Conservation (phyloP, 2,113 vertebrate genomes). For the Nansenia antarctica region DNA sequence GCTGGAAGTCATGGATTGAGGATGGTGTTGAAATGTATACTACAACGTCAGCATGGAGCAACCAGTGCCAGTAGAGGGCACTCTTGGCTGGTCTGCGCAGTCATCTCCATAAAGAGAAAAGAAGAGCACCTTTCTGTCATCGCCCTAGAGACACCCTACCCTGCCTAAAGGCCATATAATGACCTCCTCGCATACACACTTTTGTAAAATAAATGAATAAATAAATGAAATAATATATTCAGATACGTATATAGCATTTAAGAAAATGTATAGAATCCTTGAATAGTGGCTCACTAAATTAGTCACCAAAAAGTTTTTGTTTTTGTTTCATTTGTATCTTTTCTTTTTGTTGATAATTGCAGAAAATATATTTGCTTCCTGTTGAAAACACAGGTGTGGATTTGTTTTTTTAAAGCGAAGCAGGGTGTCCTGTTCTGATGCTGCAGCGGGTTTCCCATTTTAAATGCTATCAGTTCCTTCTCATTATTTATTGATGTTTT, state of each 20-base stretch:
- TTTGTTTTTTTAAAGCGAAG: conserved; percentile 37
- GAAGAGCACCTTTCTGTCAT: conserved; percentile 21
- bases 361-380: conserved; percentile 55
- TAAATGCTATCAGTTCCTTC: conserved; percentile 45
- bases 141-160: conserved; percentile 35
- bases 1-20: conserved; percentile 14
- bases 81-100: conserved; percentile 33
- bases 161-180: conserved; percentile 34
- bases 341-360: conserved; percentile 46
- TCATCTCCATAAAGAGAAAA: conserved; percentile 26
- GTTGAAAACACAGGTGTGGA: conserved; percentile 21
- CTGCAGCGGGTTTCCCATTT: conserved; percentile 56
- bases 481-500: conserved; percentile 63
- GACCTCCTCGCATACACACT: conserved; percentile 40
- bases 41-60: not conserved
- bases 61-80: conserved; percentile 50
- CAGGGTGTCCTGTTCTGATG: conserved; percentile 64
- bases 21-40: conserved; percentile 4
- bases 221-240: conserved; percentile 76
- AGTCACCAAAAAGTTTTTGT: conserved; percentile 65
- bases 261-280: conserved; percentile 73
- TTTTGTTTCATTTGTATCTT: conserved; percentile 34
- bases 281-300: conserved; percentile 74
- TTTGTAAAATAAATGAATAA: conserved; percentile 71
- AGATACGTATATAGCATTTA: conserved; percentile 75